Base-by-base conservation (phyloP, 2,797 vertebrate species). In the Oophaga sylvatica region DNA sequence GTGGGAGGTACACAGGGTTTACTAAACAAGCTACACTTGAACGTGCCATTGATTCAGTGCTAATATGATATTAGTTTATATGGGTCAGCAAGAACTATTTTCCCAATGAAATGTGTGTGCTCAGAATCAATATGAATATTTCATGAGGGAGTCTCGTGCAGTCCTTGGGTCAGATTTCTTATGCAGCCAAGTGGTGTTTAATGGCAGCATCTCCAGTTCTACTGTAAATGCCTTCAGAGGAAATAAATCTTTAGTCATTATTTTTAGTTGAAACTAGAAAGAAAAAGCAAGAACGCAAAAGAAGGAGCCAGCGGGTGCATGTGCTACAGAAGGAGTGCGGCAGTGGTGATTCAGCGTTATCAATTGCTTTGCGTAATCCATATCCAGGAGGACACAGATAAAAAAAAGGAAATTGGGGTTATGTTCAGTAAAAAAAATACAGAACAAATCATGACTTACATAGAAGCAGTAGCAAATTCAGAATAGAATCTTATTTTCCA, bases 121-220 rank as follows among this genome's bases (percentile, higher is more conserved):
- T 81, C 60, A 76, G 22, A 85, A 88, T 88, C 77, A 88, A 85
- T 88, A 81, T 81, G 56, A 85, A 88, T 88, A 88, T 81, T 81
- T 56, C 65, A 85, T 85, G 57, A 84, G 81, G 59, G 20, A 77
- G 59, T 26, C 57, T 73, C 65, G 84, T 41, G 35, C 22, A 81
- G 62, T 31, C 22, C 35, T 15, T n/a, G 26, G 9, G 31, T 71
- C 56, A 80, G 20, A 88, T 15, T 83, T 19, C 45, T 77, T 63
- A 53, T 53, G 29, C 29, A 70, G 79, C 20, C 48, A 76, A 59
- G 17, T 22, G 19, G 12, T 31, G 19, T 80, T 73, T 63, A 41
- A 59, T 80, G 16, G 48, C 22, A 80, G 2, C 5, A 5, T 65
- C 9, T 56, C 19, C 41, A 31, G 45, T 81, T 57, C n/a, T n/a